Conservation (phyloP, 2,113 vertebrate genomes). For the Pterocles gutturalis region DNA sequence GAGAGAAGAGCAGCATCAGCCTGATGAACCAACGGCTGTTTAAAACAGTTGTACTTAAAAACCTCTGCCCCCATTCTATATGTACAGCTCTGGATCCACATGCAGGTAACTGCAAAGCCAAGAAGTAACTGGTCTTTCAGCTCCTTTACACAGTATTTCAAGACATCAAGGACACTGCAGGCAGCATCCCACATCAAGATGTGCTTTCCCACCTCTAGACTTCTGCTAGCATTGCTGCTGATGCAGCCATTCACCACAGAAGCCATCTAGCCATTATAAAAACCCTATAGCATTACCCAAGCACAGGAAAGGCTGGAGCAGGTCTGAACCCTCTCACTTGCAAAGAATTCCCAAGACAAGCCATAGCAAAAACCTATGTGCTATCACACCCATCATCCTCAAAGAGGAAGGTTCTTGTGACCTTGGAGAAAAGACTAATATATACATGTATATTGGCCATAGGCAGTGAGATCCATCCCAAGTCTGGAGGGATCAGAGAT, state of each 20-base stretch:
- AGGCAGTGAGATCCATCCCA: background rate
- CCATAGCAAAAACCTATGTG: accelerated
- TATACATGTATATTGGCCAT: background rate
- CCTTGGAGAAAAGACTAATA: background rate
- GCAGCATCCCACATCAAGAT: background rate
- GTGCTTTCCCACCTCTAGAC: background rate
- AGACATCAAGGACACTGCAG: background rate
- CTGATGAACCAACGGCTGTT: background rate
- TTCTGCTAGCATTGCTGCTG: background rate
- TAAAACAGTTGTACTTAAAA: slow-evolving; percentile 8
- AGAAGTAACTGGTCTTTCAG: background rate
- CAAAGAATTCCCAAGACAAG: background rate
- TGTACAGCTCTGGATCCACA: background rate
- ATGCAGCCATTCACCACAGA: background rate
- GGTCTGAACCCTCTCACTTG: background rate
- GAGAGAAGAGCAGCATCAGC: background rate
- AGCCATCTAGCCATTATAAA: background rate
- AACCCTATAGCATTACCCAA: background rate
- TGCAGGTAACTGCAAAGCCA: background rate
- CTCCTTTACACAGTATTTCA: slow-evolving; percentile 10
- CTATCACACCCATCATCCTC: background rate
- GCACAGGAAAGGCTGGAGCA: background rate
- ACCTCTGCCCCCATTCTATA: background rate
- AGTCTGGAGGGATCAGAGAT: background rate
- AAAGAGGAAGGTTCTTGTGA: background rate